These are phyloP conservation scores for Temnothorax longispinosus DNA, from an alignment of 1,140 invertebrate genomes.

Conservation along the genomic window DNA sequence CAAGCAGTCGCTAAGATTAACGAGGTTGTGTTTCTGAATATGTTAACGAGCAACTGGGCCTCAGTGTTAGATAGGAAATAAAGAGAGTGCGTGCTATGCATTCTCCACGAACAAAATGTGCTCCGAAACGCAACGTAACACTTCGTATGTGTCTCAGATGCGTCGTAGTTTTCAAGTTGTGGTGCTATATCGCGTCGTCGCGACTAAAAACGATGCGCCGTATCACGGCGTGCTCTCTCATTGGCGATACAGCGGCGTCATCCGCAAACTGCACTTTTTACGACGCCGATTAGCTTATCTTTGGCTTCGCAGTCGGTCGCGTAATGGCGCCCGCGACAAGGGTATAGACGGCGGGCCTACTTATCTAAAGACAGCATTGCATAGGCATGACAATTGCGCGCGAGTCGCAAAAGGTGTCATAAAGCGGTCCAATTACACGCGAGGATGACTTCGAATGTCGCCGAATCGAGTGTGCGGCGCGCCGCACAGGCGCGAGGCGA, in stretches of 20 bases:
- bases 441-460: slow-evolving; percentile 6
- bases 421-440: slow-evolving; percentile 71
- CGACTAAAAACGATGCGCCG: slow-evolving; percentile 20
- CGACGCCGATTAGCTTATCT: slow-evolving; percentile 76
- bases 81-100: not conserved
- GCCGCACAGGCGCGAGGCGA: slow-evolving; percentile 1
- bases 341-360: slow-evolving; percentile 35
- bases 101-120: slow-evolving; percentile 1
- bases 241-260: slow-evolving; percentile 61
- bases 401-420: slow-evolving; percentile 64
- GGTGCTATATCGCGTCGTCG: slow-evolving; percentile 40
- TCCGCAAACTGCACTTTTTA: slow-evolving; percentile 73
- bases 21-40: slow-evolving; percentile 25
- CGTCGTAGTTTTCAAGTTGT: not conserved
- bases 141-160: not conserved
- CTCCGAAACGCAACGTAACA: not conserved
- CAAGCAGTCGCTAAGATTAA: slow-evolving; percentile 27
- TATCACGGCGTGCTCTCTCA: slow-evolving; percentile 56
- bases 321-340: slow-evolving; percentile 64
- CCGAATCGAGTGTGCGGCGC: not conserved
- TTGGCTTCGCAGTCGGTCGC: slow-evolving; percentile 13
- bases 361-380: slow-evolving; percentile 70
- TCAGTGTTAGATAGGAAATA: not conserved
- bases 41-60: slow-evolving; percentile 8
- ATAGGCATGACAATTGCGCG: slow-evolving; percentile 34